phyloP scores from a whole-genome alignment of 2,797 vertebrate genomes.

The Intellagama lesueurii region DNA sequence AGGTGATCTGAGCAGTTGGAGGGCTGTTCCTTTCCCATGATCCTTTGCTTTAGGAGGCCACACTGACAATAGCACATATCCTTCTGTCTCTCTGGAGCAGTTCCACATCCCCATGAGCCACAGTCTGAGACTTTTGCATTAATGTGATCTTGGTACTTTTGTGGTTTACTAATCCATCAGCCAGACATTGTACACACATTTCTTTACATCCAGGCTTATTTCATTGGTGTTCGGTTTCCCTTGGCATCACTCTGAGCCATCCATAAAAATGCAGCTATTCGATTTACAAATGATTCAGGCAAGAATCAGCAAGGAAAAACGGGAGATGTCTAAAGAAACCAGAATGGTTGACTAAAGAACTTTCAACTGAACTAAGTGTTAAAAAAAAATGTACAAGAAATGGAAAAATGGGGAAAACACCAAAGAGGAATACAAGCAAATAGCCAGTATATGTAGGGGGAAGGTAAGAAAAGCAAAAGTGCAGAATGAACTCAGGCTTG shows the following conservation, averaged over 20 bases:
- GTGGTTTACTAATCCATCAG: constrained; percentile 58
- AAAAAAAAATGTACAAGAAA: too few relatives aligned
- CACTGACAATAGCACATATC: neutral
- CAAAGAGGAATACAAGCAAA: too few relatives aligned
- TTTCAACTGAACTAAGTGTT: too few relatives aligned
- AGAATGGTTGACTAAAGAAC: too few relatives aligned
- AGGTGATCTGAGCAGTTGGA: constrained; percentile 32
- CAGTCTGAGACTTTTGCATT: constrained; percentile 55
- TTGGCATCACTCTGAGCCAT: constrained; percentile 35
- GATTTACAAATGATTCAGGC: constrained; percentile 59
- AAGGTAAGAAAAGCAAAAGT: too few relatives aligned
- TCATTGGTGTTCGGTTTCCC: constrained; percentile 53
- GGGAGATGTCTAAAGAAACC: too few relatives aligned
- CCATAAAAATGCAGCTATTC: constrained; percentile 52
- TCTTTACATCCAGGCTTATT: constrained; percentile 54
- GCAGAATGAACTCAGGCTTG: too few relatives aligned
- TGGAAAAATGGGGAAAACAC: too few relatives aligned
- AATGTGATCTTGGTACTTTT: constrained; percentile 57
- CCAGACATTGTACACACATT: constrained; percentile 58
- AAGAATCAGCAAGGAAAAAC: constrained; percentile 28
- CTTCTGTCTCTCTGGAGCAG: constrained; percentile 34
- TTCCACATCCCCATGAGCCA: constrained; percentile 38
- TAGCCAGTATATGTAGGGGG: too few relatives aligned
- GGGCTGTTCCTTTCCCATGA: constrained; percentile 17
- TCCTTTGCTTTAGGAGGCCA: constrained; percentile 36